Evolutionary conservation across 1,140 invertebrate genomes (phyloP).

Genomic region (Agrypnia vestita): DNA sequence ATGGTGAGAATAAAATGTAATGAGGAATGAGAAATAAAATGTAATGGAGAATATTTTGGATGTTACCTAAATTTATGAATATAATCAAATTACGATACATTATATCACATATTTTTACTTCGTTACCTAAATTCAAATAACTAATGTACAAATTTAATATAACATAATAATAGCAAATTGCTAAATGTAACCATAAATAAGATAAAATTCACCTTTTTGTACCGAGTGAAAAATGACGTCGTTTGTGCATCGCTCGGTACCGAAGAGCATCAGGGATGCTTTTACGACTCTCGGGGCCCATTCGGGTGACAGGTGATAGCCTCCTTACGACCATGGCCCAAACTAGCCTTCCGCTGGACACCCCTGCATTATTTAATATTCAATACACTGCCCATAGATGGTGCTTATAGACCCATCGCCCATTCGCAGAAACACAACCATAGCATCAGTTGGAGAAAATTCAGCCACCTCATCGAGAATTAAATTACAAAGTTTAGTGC

Average conservation of each 20-base stretch:
- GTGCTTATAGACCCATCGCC: conserved; percentile 19
- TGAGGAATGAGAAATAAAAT: too few relatives aligned
- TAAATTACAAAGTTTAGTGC: neutral
- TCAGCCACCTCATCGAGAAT: conserved; percentile 3
- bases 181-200: too few relatives aligned
- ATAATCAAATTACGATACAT: too few relatives aligned
- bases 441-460: neutral
- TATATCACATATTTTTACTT: too few relatives aligned
- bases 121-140: too few relatives aligned
- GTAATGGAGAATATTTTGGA: too few relatives aligned
- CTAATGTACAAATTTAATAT: too few relatives aligned
- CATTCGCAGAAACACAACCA: conserved; percentile 6
- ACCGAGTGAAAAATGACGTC: neutral
- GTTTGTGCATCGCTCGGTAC: neutral
- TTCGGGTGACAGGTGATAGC: conserved; percentile 58
- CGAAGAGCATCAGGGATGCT: conserved; percentile 55
- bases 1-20: too few relatives aligned
- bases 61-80: too few relatives aligned
- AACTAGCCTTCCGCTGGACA: conserved; percentile 55
- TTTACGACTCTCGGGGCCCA: conserved; percentile 59
- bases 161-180: too few relatives aligned
- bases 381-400: conserved; percentile 50
- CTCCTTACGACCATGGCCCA: conserved; percentile 55
- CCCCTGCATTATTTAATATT: conserved; percentile 62
- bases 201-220: neutral